Evolutionary conservation across 2,888 invertebrate species (phyloP).

Genomic region (Mantis religiosa): DNA sequence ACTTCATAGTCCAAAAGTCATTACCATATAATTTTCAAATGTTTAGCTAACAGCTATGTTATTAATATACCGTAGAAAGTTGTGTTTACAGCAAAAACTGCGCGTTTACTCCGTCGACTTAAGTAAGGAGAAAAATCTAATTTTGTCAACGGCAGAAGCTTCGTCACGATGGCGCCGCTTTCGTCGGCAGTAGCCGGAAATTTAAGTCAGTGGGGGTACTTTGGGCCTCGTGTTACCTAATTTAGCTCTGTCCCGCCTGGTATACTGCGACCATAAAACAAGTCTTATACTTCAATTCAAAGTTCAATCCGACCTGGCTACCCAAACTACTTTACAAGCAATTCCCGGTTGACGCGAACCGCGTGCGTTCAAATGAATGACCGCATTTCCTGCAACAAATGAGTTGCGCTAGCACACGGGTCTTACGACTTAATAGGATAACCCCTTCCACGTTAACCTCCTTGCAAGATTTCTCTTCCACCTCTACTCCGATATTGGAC

Average conservation of each 20-base stretch:
- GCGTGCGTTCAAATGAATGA: slow-evolving; percentile 11
- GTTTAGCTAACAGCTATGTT: too few species aligned
- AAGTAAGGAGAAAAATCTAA: neutral
- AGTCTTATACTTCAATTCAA: neutral
- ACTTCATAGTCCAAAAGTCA: too few species aligned
- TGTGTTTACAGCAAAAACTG: too few species aligned
- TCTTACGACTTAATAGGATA: neutral
- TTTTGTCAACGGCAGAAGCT: neutral
- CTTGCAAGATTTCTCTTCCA: neutral
- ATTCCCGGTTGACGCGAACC: neutral
- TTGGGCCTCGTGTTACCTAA: neutral
- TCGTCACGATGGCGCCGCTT: neutral
- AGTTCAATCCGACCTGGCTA: neutral
- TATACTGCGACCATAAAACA: neutral
- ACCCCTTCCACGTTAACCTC: neutral
- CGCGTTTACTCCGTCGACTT: too few species aligned
- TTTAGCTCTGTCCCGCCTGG: neutral
- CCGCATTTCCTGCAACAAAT: slow-evolving; percentile 19
- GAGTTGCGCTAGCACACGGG: neutral
- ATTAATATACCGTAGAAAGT: too few species aligned
- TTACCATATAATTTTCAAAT: too few species aligned
- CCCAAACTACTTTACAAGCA: neutral
- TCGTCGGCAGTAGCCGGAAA: neutral
- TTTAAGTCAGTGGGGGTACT: neutral
- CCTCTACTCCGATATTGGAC: neutral